Evolutionary conservation across 2,797 vertebrate species (phyloP), one percentile per base, ranked within the genome.

Genomic region (Xerus rutilus): DNA sequence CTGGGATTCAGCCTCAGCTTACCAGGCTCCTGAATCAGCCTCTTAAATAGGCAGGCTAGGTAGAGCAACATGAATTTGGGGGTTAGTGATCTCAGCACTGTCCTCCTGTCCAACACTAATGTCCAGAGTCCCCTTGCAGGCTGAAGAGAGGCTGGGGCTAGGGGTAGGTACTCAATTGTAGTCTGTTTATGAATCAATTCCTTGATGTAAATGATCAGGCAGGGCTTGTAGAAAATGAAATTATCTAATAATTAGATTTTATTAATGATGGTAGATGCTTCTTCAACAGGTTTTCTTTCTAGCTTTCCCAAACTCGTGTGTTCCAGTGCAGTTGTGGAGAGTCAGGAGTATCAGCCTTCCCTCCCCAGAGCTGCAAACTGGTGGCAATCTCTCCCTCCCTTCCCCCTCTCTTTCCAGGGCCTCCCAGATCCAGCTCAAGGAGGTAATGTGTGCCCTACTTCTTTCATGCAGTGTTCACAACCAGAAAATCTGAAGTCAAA

Each of bases 191-290:
- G 70, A 47, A 92, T 93, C 59, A 59, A 43, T 9, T 43, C 23
- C 49, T 84, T 94, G 25, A 81, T 92, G 78, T 94, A 79, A 86
- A 94, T 74, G 93, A 95, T 85, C 52, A 97, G 17, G 54, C 10
- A 74, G 70, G 94, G 90, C 52, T 92, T 94, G 69, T 21, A 65
- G 94, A 97, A 93, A 94, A 47, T 94, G 93, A 97, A 85, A 64
- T 74, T 95, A 88, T 92, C 97, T 88, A 97, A 97, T 97, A 97
- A 98, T 97, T 97, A 96, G 98, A 90, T 96, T 98, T 90, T 96
- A 54, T 88, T 98, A 97, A 98, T 87, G 73, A 92, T 94, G 90
- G 93, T 57, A 95, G 86, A 95, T 54, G 2, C 82, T 95, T 18
- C 47, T 81, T 86, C 94, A 96, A 92, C 92, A 96, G 92, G 91